Evolutionary conservation across 1,140 invertebrate species (phyloP).

Genomic region (Brachionus rotundiformis): DNA sequence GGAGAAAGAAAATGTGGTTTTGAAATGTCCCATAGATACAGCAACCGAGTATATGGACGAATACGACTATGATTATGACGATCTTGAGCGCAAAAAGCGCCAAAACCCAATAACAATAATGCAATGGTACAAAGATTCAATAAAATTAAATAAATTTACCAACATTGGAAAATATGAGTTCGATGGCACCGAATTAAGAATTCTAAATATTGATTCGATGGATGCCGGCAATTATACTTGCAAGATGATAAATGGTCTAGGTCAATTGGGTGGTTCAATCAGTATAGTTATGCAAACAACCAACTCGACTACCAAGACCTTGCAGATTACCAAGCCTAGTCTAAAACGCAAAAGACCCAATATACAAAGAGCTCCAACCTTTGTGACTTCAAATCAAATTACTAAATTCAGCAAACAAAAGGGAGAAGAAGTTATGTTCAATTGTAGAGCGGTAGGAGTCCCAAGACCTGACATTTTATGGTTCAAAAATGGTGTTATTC

Average conservation of each 20-base stretch:
- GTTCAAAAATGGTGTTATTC: slow-evolving; percentile 68
- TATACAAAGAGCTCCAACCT: neutral
- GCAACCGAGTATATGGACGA: neutral
- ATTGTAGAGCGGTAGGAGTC: slow-evolving; percentile 81
- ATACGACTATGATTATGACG: neutral
- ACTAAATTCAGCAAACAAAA: slow-evolving; percentile 61
- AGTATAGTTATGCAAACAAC: neutral
- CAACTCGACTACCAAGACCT: neutral
- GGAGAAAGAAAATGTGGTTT: neutral
- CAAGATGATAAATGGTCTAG: slow-evolving; percentile 41
- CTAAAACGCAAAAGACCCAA: neutral
- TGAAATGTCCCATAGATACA: slow-evolving; percentile 4
- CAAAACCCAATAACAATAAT: neutral
- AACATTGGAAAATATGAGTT: neutral
- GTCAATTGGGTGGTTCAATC: neutral
- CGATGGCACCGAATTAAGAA: slow-evolving; percentile 3
- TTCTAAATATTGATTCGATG: neutral
- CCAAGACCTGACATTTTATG: slow-evolving; percentile 83
- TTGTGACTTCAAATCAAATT: neutral
- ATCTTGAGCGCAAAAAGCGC: neutral
- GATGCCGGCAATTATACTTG: slow-evolving; percentile 44
- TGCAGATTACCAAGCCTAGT: neutral
- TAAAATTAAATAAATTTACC: slow-evolving; percentile 21
- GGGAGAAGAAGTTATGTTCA: slow-evolving; percentile 64
- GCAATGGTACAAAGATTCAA: slow-evolving; percentile 46